phyloP scores from a whole-genome alignment of 1,140 invertebrate genomes.

The Lepeophtheirus salmonis region DNA sequence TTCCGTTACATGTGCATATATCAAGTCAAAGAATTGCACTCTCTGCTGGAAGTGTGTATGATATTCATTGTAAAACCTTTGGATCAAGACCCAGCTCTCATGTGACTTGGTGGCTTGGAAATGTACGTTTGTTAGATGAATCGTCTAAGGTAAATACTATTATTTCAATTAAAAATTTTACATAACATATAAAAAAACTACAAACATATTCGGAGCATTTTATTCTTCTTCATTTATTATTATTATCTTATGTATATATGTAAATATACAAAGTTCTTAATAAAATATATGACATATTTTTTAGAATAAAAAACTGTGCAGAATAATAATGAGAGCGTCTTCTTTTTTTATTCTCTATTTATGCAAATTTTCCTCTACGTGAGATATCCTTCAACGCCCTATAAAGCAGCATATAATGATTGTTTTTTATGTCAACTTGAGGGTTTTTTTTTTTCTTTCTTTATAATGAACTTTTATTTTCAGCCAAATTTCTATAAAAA shows the following conservation, averaged over 20 bases:
- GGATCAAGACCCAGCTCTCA: conserved; percentile 4
- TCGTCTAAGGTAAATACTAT: conserved; percentile 1
- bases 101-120: conserved; percentile 13
- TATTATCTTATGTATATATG: neutral
- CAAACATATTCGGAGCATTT: too few relatives aligned
- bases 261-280: neutral
- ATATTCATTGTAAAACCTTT: conserved; percentile 14
- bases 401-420: too few relatives aligned
- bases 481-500: too few relatives aligned
- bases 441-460: too few relatives aligned
- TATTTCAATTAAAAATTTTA: neutral
- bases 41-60: conserved; percentile 10
- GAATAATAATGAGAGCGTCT: neutral
- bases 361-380: neutral
- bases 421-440: too few relatives aligned
- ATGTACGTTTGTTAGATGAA: neutral
- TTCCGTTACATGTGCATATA: conserved; percentile 10
- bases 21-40: neutral
- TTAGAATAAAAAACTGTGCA: neutral
- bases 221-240: too few relatives aligned
- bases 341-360: neutral
- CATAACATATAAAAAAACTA: neutral
- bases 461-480: too few relatives aligned
- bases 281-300: neutral
- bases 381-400: too few relatives aligned